Conservation (phyloP, 1,140 invertebrate species). For the Pararge aegeria region DNA sequence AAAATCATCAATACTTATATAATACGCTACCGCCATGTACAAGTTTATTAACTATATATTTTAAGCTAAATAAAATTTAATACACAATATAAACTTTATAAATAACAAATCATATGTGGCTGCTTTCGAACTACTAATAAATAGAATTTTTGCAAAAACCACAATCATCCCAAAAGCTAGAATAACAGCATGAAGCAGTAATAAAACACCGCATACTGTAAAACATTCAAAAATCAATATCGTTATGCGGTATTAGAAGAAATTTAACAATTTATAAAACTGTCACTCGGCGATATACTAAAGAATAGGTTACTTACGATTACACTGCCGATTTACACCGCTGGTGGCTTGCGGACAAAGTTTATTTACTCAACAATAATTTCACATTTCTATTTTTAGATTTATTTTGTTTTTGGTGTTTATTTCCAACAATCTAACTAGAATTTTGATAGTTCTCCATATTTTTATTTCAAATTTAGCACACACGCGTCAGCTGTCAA, state of each 20-base stretch:
- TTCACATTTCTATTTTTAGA: slow-evolving; percentile 65
- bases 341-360: slow-evolving; percentile 46
- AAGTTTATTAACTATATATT: not conserved
- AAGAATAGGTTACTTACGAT: slow-evolving; percentile 60
- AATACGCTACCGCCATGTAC: not conserved
- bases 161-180: slow-evolving; percentile 36
- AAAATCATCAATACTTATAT: not conserved
- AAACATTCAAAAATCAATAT: slow-evolving; percentile 66
- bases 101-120: slow-evolving; percentile 13
- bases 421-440: slow-evolving; percentile 43
- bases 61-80: not conserved
- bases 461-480: slow-evolving; percentile 68
- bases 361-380: slow-evolving; percentile 48
- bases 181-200: slow-evolving; percentile 38
- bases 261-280: slow-evolving; percentile 49
- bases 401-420: slow-evolving; percentile 42
- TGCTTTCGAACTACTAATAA: slow-evolving; percentile 21
- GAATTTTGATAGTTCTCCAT: slow-evolving; percentile 64
- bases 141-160: slow-evolving; percentile 18
- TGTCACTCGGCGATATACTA: slow-evolving; percentile 39
- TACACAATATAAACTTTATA: not conserved
- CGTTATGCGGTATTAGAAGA: slow-evolving; percentile 59
- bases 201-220: slow-evolving; percentile 48
- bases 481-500: slow-evolving; percentile 42
- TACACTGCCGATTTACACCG: slow-evolving; percentile 39